Base-by-base conservation (phyloP, 2,797 vertebrate species). In the Sphenodon punctatus region DNA sequence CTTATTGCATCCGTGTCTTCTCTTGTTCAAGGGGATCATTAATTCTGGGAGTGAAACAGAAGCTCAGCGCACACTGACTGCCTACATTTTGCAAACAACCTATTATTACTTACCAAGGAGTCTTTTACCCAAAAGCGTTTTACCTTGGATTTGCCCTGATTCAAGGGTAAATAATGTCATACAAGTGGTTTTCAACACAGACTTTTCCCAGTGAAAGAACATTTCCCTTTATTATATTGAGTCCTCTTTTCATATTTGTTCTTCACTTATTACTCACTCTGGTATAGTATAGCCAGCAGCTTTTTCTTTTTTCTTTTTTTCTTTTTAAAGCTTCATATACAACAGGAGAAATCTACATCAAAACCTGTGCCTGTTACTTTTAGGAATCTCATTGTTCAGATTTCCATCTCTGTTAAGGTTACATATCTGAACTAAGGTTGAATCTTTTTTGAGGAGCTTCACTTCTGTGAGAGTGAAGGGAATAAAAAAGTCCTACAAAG, bases 141-240 rank as follows among this genome's bases (percentile, higher is more conserved):
- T 25, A n/a, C 43, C 36, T 69, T 11, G 55, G 45, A 74, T 74
- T 60, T 71, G 69, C 46, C 58, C 0, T 82, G 83, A 88, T 30
- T 15, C 30, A 17, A 64, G 34, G 7, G 48, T 27, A 77, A 78
- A 3, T 5, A 73, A 71, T 38, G 81, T 36, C 9, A 16, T 39
- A 36, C 56, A 73, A 3, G 9, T 45, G 3, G 34, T 72, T 86
- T 32, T 49, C 65, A 77, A 75, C 63, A 1, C 13, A 80, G 60
- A 58, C 51, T 58, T 1, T 70, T 86, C 72, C 27, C 16, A 74
- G 0, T 2, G 71, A 73, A 79, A 20, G 5, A 15, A 3, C 30
- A 45, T 43, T 51, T 67, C 23, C 23, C 61, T 14, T 38, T 67
- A 38, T 61, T 30, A 39, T 43, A 67, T 67, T 32, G 61, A 59